phyloP scores from a whole-genome alignment of 2,113 vertebrate species.

The Ochotona curzoniae region DNA sequence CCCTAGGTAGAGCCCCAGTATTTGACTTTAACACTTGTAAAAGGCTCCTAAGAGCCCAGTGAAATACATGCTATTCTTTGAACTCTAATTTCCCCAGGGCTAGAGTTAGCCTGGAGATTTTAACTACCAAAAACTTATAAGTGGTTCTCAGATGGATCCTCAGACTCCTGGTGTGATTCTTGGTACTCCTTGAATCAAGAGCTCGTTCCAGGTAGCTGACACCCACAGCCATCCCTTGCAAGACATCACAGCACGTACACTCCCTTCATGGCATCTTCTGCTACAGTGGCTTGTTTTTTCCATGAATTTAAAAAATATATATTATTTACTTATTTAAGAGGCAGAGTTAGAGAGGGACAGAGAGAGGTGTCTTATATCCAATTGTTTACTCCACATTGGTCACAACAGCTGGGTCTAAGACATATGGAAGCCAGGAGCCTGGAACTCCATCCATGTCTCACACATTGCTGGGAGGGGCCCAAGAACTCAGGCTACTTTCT shows the following conservation, averaged over 20 bases:
- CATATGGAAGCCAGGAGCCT: no score
- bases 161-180: neutral
- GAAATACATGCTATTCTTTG: neutral
- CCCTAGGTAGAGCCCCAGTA: neutral
- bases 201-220: neutral
- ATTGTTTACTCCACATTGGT: no score
- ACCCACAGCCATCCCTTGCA: neutral
- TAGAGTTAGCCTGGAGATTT: neutral
- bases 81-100: neutral
- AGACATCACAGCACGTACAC: neutral
- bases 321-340: no score
- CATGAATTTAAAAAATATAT: no score
- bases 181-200: slow-evolving; percentile 8
- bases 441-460: no score
- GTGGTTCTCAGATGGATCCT: neutral
- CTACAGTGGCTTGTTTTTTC: neutral
- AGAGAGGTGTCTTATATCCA: no score
- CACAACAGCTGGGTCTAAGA: no score
- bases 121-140: neutral
- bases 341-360: no score
- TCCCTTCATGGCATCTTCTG: slow-evolving; percentile 18
- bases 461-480: no score
- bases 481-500: no score
- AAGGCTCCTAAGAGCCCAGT: slow-evolving; percentile 10
- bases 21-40: slow-evolving; percentile 35